phyloP scores from a whole-genome alignment of 2,113 vertebrate genomes.

The Microtus montanus region DNA sequence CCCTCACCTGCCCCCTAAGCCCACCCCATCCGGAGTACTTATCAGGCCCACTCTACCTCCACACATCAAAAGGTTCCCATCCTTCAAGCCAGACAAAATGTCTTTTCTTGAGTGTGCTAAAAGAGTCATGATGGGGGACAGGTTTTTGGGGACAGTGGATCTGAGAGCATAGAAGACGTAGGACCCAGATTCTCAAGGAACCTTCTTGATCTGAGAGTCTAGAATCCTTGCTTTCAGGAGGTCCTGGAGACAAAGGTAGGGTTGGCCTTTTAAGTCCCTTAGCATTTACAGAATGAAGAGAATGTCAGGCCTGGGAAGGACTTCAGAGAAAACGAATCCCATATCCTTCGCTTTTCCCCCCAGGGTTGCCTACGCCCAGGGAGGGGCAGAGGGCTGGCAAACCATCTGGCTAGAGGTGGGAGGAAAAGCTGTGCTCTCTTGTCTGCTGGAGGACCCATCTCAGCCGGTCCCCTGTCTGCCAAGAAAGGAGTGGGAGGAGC shows the following conservation, averaged over 20 bases:
- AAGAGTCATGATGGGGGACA: neutral
- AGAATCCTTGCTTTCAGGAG: neutral
- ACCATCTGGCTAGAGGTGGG: neutral
- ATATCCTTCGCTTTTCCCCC: neutral
- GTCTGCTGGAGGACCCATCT: slow-evolving; percentile 16
- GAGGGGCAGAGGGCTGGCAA: neutral
- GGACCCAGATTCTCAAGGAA: neutral
- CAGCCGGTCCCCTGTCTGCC: neutral
- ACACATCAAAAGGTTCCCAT: neutral
- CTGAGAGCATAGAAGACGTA: neutral
- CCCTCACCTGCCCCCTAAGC: neutral
- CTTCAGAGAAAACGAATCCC: slow-evolving; percentile 57
- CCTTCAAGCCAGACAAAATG: neutral
- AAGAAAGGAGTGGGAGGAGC: slow-evolving; percentile 40
- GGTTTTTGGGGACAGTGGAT: neutral
- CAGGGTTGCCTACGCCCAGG: slow-evolving; percentile 2
- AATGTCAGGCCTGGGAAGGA: slow-evolving; percentile 64
- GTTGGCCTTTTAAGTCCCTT: neutral
- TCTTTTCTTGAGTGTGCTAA: neutral
- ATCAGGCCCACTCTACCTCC: neutral
- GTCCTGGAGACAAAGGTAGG: neutral
- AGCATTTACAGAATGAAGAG: slow-evolving; percentile 66
- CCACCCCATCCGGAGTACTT: neutral
- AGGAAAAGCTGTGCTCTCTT: neutral
- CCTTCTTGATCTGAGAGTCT: neutral